Base-by-base conservation (phyloP, 2,113 vertebrate species). In the Callipepla squamata region DNA sequence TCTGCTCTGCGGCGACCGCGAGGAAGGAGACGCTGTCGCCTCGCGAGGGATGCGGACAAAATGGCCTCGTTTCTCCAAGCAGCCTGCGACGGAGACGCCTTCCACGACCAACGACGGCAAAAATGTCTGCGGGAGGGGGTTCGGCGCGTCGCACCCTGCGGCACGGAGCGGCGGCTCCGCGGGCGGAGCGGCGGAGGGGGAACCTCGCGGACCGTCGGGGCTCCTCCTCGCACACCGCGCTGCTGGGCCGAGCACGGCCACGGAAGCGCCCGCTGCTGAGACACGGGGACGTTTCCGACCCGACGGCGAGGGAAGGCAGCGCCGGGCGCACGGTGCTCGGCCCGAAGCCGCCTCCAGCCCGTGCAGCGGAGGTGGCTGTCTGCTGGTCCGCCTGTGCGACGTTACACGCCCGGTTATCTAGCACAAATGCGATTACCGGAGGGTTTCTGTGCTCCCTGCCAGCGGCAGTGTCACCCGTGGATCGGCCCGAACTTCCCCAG, bases 381-480 rank as follows among this genome's bases (percentile, higher is more conserved):
- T 19, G 36, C 59, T 40, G 40, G 32, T 38, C 59, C 38, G 21
- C 40, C 45, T 25, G 10, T 14, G 36, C 21, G 23, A 11, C 16
- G 4, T 23, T 51, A 17, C 28, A 3, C 6, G 6, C 23, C 28
- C 55, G 6, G 45, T 13, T n/a, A 4, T 20, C 19, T 13, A 12
- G 15, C 26, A 14, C 50, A 6, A 25, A 9, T 15, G 53, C n/a
- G 38, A 14, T 4, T 10, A 25, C 7, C 9, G 7, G 3, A 7
- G 34, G 18, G 45, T 21, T 26, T 44, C 34, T 1, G 20, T 17
- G 4, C 8, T 11, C 16, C 65, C 18, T 4, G 38, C 2, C 6
- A 13, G 3, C 50, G 5, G 50, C n/a, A 2, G 17, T 3, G 5
- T n/a, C 11, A n/a, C 13, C n/a, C 5, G 18, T 30, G 25, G 22